Conservation (phyloP, 2,113 vertebrate species). For the Brienomyrus brachyistius region DNA sequence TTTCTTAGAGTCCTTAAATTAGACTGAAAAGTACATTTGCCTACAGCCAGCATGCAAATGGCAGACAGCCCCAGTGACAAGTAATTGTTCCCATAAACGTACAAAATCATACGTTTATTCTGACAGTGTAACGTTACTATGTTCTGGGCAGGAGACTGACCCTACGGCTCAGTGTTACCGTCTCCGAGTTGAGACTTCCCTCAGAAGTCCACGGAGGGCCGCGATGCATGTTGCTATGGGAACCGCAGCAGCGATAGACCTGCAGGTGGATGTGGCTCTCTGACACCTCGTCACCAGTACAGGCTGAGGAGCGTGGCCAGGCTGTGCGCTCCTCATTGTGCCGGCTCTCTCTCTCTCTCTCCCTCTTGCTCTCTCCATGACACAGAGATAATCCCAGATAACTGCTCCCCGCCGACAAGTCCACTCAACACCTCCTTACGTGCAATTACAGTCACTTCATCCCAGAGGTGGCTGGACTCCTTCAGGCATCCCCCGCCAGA, state of each 20-base stretch:
- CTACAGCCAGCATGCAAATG: neutral
- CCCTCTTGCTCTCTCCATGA: neutral
- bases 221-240: neutral
- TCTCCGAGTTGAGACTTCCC: neutral
- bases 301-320: neutral
- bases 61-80: neutral
- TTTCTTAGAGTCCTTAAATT: neutral
- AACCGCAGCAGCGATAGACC: neutral
- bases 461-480: conserved; percentile 23
- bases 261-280: neutral
- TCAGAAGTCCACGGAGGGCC: neutral
- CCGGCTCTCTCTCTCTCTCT: neutral
- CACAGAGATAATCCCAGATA: conserved; percentile 34
- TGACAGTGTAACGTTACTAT: neutral
- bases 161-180: neutral
- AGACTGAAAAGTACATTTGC: neutral
- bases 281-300: neutral
- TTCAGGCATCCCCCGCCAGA: neutral
- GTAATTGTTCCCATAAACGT: neutral
- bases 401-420: conserved; percentile 47
- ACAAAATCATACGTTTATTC: neutral
- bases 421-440: conserved; percentile 38
- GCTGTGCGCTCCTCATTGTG: neutral
- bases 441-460: conserved; percentile 18
- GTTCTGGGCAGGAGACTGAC: neutral